Evolutionary conservation across 1,140 invertebrate species (phyloP), one percentile per base, ranked within the genome.

Genomic region (Paralvinella palmiformis): DNA sequence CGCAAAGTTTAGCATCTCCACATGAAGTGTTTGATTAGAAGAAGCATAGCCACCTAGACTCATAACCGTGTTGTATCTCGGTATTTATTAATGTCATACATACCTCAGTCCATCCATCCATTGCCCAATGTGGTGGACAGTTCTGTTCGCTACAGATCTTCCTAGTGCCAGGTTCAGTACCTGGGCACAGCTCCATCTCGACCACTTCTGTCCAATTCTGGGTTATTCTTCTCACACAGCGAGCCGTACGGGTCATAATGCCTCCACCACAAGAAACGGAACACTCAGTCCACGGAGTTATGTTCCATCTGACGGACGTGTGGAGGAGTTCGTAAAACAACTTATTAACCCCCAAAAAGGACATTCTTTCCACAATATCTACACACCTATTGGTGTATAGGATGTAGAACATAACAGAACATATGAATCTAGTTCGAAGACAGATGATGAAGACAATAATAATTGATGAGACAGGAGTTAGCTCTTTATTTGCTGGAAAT

Each of bases 101-200:
- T 80, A 90, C 88, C 82, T 86, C 82, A 17, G 87, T 88, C 89
- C 89, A 91, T 1, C 86, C 79, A 44, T 83, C 81, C 55, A 84
- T 85, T 37, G 85, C 78, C 89, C 88, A 91, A 68, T 85, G 83
- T 4, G 85, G 84, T 0, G 84, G 84, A 75, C 88, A 90, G 0
- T 84, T 82, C 13, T 71, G 41, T 80, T 79, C 68, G 57, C 85
- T 86, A 75, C 88, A 90, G n/a, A 82, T 72, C 66, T 84, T 83
- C 62, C 77, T 73, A 0, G 73, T 76, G 0, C 73, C 70, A 1
- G 88, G 88, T 62, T 78, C 48, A 22, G 75, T 67, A 44, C 74
- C 73, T 36, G 77, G 70, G 69, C 85, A 85, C 36, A 77, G 71
- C 0, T 62, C 59, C 31, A 75, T 71, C 45, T 76, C 70, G 15